Conservation (phyloP, 2,888 invertebrate species). For the Ischnus inquisitorius region DNA sequence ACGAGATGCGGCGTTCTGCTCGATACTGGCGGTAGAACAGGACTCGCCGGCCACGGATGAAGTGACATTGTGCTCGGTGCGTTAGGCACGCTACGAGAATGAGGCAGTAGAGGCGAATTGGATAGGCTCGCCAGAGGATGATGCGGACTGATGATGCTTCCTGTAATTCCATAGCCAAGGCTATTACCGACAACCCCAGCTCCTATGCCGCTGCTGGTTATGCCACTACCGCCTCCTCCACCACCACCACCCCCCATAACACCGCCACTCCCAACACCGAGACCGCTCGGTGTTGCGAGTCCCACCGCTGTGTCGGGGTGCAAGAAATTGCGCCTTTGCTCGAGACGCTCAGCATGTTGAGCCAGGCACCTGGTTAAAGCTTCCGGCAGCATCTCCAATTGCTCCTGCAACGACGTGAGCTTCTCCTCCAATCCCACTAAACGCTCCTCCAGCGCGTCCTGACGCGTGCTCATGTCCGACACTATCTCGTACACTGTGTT, state of each 20-base stretch:
- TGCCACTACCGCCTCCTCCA: conserved; percentile 72
- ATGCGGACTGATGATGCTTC: conserved; percentile 77
- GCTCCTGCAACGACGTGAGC: conserved; percentile 94
- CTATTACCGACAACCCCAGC: conserved; percentile 73
- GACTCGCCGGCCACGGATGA: conserved; percentile 92
- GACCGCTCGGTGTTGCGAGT: conserved; percentile 85
- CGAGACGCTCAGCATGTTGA: conserved; percentile 92
- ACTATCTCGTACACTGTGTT: conserved; percentile 99
- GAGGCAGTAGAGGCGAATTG: conserved; percentile 82
- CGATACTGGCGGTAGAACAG: conserved; percentile 90
- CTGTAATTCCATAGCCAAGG: conserved; percentile 76
- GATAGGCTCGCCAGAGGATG: conserved; percentile 80
- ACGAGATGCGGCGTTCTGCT: conserved; percentile 91
- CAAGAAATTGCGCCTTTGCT: conserved; percentile 93
- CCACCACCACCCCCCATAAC: conserved; percentile 73
- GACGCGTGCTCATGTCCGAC: conserved; percentile 98
- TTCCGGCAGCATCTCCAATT: conserved; percentile 94
- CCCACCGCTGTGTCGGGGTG: conserved; percentile 94
- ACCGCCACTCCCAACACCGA: conserved; percentile 86
- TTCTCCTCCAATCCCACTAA: conserved; percentile 97
- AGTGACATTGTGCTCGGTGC: conserved; percentile 88
- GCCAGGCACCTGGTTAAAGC: conserved; percentile 91
- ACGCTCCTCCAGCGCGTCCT: conserved; percentile 97
- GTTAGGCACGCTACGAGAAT: conserved; percentile 87
- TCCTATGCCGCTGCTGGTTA: conserved; percentile 66